Evolutionary conservation across 2,113 vertebrate genomes (phyloP).

Genomic region (Eolophus roseicapilla): DNA sequence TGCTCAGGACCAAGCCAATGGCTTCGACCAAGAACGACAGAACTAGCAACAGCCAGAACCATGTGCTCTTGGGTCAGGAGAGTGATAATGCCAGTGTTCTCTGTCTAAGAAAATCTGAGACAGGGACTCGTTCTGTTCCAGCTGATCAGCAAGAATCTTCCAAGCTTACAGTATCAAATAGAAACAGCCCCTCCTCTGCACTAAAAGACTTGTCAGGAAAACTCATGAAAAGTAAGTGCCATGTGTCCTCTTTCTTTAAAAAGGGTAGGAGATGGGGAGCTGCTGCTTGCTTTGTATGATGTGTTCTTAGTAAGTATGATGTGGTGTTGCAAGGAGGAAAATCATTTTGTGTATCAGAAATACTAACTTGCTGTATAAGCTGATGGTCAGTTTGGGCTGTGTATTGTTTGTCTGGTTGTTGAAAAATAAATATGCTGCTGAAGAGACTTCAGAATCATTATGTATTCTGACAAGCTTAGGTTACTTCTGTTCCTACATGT

Average conservation of each 20-base stretch:
- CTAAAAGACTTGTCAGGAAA: constrained; percentile 88
- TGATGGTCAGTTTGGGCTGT: background rate
- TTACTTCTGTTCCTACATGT: background rate
- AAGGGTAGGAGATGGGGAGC: background rate
- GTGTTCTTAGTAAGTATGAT: no score
- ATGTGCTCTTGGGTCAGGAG: constrained; percentile 62
- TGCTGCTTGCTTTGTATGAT: background rate
- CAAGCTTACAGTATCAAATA: constrained; percentile 79
- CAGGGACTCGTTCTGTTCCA: constrained; percentile 57
- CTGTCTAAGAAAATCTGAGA: constrained; percentile 29
- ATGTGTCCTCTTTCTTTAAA: background rate
- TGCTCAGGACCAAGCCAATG: constrained; percentile 27
- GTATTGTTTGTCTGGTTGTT: background rate
- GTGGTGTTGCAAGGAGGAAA: background rate
- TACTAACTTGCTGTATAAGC: background rate
- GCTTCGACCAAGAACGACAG: background rate
- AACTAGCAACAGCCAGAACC: constrained; percentile 55
- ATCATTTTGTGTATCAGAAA: background rate
- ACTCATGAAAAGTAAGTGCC: constrained; percentile 94
- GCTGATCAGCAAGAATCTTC: constrained; percentile 74
- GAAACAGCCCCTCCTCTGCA: constrained; percentile 79
- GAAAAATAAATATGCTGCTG: background rate
- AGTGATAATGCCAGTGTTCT: constrained; percentile 28
- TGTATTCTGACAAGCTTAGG: background rate
- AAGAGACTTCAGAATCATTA: background rate